Evolutionary conservation across 2,888 invertebrate species (phyloP).

Genomic region (Trissonchulus sp.): DNA sequence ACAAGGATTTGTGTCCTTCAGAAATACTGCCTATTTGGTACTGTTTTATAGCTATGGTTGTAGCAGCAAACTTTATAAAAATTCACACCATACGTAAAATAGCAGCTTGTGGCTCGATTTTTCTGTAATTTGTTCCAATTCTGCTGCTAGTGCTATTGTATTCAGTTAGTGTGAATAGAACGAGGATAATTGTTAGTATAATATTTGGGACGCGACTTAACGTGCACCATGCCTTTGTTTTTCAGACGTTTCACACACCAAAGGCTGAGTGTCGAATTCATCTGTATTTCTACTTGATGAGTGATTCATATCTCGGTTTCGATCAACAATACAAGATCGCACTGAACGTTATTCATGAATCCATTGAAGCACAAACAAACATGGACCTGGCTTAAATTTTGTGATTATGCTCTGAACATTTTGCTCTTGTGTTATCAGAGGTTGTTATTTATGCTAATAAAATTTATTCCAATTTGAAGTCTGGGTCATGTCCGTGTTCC

Average conservation of each 20-base stretch:
- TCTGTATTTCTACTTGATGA: slow-evolving; percentile 75
- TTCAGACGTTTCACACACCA: slow-evolving; percentile 62
- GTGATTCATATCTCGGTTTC: slow-evolving; percentile 83
- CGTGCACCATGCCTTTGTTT: neutral
- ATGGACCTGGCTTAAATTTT: slow-evolving; percentile 16
- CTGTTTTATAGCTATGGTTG: no score
- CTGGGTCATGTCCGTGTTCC: no score
- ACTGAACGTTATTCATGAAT: slow-evolving; percentile 48
- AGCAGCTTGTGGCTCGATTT: no score
- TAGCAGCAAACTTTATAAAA: no score
- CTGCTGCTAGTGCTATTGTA: slow-evolving; percentile 15
- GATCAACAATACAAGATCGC: slow-evolving; percentile 74
- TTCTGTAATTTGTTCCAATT: no score
- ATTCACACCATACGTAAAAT: no score
- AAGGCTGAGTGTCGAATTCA: slow-evolving; percentile 61
- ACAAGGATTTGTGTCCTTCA: slow-evolving; percentile 52
- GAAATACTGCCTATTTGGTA: slow-evolving; percentile 27
- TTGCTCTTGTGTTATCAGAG: no score
- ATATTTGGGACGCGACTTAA: neutral
- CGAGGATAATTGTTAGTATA: neutral
- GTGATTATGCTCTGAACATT: no score
- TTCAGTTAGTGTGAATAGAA: slow-evolving; percentile 34
- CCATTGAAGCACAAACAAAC: slow-evolving; percentile 28
- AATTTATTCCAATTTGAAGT: no score
- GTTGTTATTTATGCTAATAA: no score